Percentiles rank a stretch among this genome's conserved stretches.
Conservation (phyloP, 2,797 vertebrate genomes). For the Lithobates pipiens region DNA sequence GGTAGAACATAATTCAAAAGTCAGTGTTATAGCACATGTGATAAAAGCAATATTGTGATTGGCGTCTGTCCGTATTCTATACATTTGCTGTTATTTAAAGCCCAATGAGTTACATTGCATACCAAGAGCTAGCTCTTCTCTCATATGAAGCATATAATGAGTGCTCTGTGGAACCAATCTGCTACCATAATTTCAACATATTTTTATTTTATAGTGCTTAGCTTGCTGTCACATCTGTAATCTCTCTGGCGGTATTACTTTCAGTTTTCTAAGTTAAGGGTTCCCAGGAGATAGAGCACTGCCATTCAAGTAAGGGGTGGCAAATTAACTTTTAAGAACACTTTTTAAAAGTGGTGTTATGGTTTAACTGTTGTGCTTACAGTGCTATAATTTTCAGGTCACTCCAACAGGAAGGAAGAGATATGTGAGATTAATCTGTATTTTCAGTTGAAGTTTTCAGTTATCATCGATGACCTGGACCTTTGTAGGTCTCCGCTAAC, state of each 20-base stretch:
- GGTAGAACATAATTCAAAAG: no score
- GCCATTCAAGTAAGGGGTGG: not conserved
- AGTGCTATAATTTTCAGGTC: conserved; percentile 27
- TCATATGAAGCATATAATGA: not conserved
- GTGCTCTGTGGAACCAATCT: not conserved
- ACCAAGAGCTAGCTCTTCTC: not conserved
- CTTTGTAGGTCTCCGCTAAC: conserved; percentile 42
- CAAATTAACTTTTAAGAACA: conserved; percentile 8
- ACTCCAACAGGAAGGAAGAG: conserved; percentile 14
- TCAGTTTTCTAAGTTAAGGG: not conserved
- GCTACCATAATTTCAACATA: not conserved
- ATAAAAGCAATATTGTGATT: not conserved
- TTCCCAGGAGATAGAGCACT: not conserved
- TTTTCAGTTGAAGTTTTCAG: conserved; percentile 40
- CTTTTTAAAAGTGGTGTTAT: conserved; percentile 8
- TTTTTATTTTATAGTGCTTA: not conserved
- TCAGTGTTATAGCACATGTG: not conserved
- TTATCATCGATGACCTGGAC: conserved; percentile 40
- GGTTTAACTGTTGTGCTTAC: conserved; percentile 1
- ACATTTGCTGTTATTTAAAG: not conserved
- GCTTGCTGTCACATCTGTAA: not conserved
- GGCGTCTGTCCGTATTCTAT: not conserved
- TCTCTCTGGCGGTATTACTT: not conserved
- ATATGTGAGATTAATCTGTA: conserved; percentile 48
- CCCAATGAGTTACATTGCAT: not conserved